phyloP scores from a whole-genome alignment of 2,113 vertebrate species.

The Lipophrys pholis region DNA sequence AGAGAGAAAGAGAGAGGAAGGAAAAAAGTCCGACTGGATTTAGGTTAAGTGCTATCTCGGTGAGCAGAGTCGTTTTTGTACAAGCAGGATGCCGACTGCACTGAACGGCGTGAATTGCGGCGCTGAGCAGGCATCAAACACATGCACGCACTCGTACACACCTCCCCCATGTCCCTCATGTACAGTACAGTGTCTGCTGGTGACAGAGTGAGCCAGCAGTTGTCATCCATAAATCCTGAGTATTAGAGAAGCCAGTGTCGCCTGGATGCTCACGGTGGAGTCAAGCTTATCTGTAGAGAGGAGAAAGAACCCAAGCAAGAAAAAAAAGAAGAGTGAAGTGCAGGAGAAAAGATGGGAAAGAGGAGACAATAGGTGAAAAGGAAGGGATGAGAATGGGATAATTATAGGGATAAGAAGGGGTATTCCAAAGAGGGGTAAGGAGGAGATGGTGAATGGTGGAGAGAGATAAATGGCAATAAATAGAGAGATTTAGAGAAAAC shows the following conservation, averaged over 20 bases:
- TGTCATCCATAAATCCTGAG: slow-evolving; percentile 66
- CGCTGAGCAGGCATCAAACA: slow-evolving; percentile 12
- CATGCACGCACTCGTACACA: neutral
- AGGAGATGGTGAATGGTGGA: neutral
- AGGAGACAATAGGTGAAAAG: neutral
- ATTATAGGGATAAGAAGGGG: neutral
- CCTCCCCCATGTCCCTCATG: slow-evolving; percentile 24
- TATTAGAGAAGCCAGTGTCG: slow-evolving; percentile 51
- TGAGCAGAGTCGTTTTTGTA: slow-evolving; percentile 54
- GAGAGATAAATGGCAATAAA: slow-evolving; percentile 4
- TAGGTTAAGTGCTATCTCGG: slow-evolving; percentile 62
- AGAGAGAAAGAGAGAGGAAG: slow-evolving; percentile 27
- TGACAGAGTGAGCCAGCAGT: slow-evolving; percentile 50
- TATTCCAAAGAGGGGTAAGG: neutral
- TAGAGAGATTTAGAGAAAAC: slow-evolving; percentile 7
- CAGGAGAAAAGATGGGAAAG: neutral
- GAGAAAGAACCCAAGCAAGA: slow-evolving; percentile 35
- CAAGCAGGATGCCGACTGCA: slow-evolving; percentile 24
- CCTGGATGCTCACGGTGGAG: slow-evolving; percentile 37
- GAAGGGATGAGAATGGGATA: neutral
- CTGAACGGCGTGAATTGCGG: slow-evolving; percentile 39
- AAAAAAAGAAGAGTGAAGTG: neutral
- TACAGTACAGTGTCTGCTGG: slow-evolving; percentile 52
- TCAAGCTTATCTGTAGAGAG: slow-evolving; percentile 48
- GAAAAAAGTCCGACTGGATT: slow-evolving; percentile 58